A percentile compares a stretch with the other conserved stretches of the same genome.
Conservation (phyloP, 1,140 invertebrate species). For the Semibalanus balanoides region DNA sequence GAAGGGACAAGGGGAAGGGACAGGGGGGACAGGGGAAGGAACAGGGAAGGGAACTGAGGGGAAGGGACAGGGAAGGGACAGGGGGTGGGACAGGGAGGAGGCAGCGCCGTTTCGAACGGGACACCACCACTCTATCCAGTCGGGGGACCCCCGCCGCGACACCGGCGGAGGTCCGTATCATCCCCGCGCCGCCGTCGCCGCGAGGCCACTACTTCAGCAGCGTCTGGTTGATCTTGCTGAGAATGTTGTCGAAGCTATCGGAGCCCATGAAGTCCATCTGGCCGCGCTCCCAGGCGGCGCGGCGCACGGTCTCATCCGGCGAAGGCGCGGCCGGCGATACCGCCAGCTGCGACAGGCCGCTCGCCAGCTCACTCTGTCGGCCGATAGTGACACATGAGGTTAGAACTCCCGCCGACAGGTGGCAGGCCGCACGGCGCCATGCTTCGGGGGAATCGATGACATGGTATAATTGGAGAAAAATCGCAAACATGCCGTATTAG, state of each 20-base stretch:
- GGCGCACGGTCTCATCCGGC: conserved; percentile 18
- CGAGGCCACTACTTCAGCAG: not conserved
- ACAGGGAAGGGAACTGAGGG: too few relatives aligned
- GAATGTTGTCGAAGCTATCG: conserved; percentile 41
- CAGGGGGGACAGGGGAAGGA: not conserved
- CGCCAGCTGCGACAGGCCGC: conserved; percentile 14
- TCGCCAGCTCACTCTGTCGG: conserved; percentile 22
- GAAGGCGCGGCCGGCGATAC: conserved; percentile 18
- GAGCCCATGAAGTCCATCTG: conserved; percentile 40
- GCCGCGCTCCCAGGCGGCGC: conserved; percentile 37
- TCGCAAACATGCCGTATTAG: too few relatives aligned
- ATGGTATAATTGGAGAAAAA: too few relatives aligned
- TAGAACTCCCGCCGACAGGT: too few relatives aligned
- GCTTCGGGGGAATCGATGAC: too few relatives aligned
- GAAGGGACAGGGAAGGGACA: not conserved
- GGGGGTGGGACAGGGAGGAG: too few relatives aligned
- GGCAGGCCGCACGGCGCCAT: too few relatives aligned
- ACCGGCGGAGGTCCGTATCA: not conserved
- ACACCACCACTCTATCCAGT: not conserved
- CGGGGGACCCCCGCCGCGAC: not conserved
- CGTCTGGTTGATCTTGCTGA: conserved; percentile 29
- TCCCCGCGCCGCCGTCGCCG: too few relatives aligned
- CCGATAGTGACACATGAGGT: not conserved
- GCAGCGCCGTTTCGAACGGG: not conserved
- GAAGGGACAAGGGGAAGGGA: too few relatives aligned